phyloP scores from a whole-genome alignment of 2,113 vertebrate genomes.

The Macaca mulatta region DNA sequence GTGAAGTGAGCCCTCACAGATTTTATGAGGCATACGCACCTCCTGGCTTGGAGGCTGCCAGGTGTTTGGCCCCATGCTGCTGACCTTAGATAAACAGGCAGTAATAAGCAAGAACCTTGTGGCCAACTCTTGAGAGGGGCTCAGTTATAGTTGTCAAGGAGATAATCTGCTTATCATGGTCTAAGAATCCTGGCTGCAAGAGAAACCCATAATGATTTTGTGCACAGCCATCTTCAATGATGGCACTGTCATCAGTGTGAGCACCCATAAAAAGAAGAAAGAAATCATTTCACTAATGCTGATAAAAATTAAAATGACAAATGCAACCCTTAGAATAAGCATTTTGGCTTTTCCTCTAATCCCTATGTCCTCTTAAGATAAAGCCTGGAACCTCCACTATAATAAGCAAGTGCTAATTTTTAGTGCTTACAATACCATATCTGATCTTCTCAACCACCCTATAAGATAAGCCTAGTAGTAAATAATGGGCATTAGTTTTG shows the following conservation, averaged over 20 bases:
- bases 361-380: not conserved
- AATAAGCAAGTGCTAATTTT: not conserved
- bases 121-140: not conserved
- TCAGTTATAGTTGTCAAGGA: not conserved
- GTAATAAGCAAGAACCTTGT: not conserved
- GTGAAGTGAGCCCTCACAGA: not conserved
- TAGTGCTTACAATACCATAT: not conserved
- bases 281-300: not conserved
- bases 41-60: not conserved
- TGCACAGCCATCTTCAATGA: not conserved
- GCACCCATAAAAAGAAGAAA: not conserved
- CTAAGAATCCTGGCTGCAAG: not conserved
- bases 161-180: not conserved
- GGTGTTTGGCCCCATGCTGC: not conserved
- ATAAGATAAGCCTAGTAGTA: not conserved
- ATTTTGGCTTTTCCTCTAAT: not conserved
- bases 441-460: not conserved
- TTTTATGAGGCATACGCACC: not conserved
- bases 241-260: accelerated
- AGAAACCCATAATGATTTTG: not conserved
- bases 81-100: not conserved
- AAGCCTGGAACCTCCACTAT: not conserved
- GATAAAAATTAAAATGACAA: not conserved
- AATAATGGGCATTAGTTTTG: not conserved
- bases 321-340: not conserved